Evolutionary conservation across 92 coral and sea anemone species (phyloP), one percentile per base, ranked within the genome.

Genomic region (Nematostella vectensis): DNA sequence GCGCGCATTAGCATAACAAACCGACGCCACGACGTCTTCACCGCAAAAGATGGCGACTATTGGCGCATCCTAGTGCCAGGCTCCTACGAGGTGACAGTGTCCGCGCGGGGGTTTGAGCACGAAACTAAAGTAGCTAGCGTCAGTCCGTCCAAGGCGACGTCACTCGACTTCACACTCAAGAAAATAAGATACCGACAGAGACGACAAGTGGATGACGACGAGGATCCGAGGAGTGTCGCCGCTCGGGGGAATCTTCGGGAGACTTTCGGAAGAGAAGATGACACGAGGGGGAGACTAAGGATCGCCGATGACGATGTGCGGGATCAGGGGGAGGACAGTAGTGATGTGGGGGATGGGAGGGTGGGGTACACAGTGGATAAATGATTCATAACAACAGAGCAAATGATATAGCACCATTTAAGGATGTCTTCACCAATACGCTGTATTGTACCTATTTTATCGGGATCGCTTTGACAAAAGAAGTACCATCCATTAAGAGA

Each of bases 61-160:
- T 93, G 99, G 99, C 72, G 99, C 36, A 57, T 93, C 15, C 75
- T 93, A 47, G 99, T 93, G 6, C 96, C 99, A 75, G 99, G 99
- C 23, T 88, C 99, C 29, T 93, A 93, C 64, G 99, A 93, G 30
- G 76, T 93, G 18, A 82, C 95, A 6, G 99, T 81, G 37, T 74
- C 88, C 48, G 96, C 88, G 37, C 72, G 74, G 50, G 99, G 96
- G 27, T 88, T 67, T 68, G 99, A 93, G 52, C 93, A 69, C 51
- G 87, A 82, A 50, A 74, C 99, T 4, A 72, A 93, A 59, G 64
- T 89, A 1, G 44, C 70, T 25, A 93, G 89, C 17, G 96, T 93
- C 13, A 42, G 57, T 16, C 68, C 88, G 0, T 56, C 67, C 9
- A 77, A 82, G 18, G 79, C 93, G 12, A 83, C 88, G 8, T 54